Percentiles rank a stretch among this genome's conserved stretches.
Evolutionary conservation across 2,797 vertebrate species (phyloP).

Genomic region (Oophaga sylvatica): DNA sequence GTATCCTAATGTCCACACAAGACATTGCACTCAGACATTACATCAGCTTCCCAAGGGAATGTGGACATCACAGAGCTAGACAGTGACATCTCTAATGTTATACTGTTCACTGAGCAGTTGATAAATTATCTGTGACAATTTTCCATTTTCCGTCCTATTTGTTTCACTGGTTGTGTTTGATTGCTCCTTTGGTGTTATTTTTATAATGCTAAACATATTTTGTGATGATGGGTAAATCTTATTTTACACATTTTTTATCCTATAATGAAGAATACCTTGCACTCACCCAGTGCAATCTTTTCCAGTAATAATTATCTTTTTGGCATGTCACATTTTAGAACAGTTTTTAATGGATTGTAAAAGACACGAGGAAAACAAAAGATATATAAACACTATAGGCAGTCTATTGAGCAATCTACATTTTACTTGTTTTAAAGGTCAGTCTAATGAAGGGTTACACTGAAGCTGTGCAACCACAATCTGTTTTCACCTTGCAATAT

Average conservation of each 20-base stretch:
- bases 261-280: background rate
- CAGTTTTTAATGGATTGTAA: background rate
- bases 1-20: background rate
- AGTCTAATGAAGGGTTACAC: background rate
- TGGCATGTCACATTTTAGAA: background rate
- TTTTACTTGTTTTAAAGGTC: background rate
- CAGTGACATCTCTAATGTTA: background rate
- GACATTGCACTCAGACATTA: constrained; percentile 18
- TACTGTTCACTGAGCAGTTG: background rate
- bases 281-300: background rate
- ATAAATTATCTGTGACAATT: constrained; percentile 16
- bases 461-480: background rate
- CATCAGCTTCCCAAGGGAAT: constrained; percentile 17
- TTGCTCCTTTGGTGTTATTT: background rate
- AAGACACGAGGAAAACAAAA: background rate
- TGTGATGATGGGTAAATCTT: background rate
- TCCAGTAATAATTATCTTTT: background rate
- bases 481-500: background rate
- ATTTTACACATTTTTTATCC: background rate
- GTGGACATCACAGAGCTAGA: background rate
- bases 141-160: background rate
- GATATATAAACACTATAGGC: background rate
- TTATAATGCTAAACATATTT: background rate
- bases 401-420: background rate
- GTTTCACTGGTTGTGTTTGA: background rate